Conservation (phyloP, 2,113 vertebrate species). For the Eclectus roratus region DNA sequence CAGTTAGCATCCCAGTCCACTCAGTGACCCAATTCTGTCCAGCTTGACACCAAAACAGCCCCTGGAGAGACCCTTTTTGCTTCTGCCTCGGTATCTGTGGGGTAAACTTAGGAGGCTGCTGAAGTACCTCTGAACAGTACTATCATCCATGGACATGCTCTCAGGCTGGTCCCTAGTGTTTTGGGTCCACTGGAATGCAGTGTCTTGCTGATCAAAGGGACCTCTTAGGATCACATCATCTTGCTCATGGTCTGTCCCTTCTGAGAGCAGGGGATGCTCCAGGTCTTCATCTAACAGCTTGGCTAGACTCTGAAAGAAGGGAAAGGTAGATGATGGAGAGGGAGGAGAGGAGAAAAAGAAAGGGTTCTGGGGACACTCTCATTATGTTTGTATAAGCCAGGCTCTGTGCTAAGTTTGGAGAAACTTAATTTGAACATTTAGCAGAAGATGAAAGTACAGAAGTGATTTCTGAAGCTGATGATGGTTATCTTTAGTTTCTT, state of each 20-base stretch:
- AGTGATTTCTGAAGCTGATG: neutral
- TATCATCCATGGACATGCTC: neutral
- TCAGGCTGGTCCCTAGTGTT: neutral
- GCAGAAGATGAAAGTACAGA: neutral
- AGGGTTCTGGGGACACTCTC: neutral
- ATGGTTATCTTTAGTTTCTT: neutral
- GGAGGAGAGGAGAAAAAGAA: neutral
- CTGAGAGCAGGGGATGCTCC: neutral
- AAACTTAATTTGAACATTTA: neutral
- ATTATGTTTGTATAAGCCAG: neutral
- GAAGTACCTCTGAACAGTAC: conserved; percentile 10
- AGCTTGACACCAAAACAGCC: conserved; percentile 73
- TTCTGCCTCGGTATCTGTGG: conserved; percentile 4
- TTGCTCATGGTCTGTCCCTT: neutral
- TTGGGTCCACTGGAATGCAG: neutral
- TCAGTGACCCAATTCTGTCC: conserved; percentile 73
- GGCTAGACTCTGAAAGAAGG: conserved; percentile 34
- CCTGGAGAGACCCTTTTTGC: conserved; percentile 52
- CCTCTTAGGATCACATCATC: neutral
- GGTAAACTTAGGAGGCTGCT: neutral
- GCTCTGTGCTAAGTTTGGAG: neutral
- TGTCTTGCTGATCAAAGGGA: neutral
- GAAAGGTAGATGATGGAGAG: neutral
- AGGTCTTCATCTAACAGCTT: conserved; percentile 44
- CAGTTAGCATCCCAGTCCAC: conserved; percentile 66